Evolutionary conservation across 2,888 invertebrate species (phyloP).

Genomic region (Hirtodrosophila duncani): DNA sequence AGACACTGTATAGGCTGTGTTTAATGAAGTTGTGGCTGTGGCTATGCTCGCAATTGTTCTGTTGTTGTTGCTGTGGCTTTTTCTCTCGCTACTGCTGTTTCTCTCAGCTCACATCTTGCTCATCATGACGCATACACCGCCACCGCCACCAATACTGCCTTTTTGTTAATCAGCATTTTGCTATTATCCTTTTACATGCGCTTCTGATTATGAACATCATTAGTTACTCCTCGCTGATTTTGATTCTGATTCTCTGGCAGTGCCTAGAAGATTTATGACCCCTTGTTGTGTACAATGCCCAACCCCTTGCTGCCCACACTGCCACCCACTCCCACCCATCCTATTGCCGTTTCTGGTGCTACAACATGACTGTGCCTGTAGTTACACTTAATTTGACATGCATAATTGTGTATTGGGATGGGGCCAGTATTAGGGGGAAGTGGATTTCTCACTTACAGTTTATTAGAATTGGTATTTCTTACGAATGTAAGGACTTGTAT

Average conservation of each 20-base stretch:
- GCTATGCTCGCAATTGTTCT: constrained; percentile 8
- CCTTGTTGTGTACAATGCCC: constrained; percentile 23
- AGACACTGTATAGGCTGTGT: constrained; percentile 8
- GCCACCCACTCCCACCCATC: neutral
- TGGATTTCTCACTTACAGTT: no score
- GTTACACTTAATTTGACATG: constrained; percentile 68
- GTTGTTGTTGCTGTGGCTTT: neutral
- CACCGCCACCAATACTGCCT: neutral
- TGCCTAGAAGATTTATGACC: constrained; percentile 54
- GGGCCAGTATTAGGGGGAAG: no score
- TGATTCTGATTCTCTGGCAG: constrained; percentile 21
- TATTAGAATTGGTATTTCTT: no score
- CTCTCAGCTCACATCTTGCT: neutral
- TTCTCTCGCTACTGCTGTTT: neutral
- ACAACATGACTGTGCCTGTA: constrained; percentile 40
- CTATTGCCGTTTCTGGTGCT: neutral
- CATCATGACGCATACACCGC: neutral
- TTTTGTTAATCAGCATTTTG: constrained; percentile 53
- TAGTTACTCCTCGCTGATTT: constrained; percentile 58
- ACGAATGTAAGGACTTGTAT: no score
- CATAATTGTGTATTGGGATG: constrained; percentile 63
- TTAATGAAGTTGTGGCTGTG: constrained; percentile 59
- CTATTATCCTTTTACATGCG: constrained; percentile 67
- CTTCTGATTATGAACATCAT: constrained; percentile 69
- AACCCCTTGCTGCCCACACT: no score